Percentiles rank a stretch among this genome's conserved stretches.
Conservation (phyloP, 2,888 invertebrate genomes). For the Agrotis clavis region DNA sequence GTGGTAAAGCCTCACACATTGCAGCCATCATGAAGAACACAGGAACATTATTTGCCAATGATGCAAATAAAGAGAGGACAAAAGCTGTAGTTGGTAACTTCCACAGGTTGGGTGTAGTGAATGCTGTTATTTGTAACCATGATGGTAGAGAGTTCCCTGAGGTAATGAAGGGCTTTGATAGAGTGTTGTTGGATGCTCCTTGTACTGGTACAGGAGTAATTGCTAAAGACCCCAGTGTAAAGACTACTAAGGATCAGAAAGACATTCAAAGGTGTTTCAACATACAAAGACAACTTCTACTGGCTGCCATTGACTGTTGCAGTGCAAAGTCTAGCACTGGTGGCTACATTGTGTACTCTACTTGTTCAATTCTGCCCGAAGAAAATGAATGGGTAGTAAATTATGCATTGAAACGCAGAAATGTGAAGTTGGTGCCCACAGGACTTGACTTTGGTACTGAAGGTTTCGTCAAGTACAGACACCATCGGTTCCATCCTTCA, state of each 20-base stretch:
- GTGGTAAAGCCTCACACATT: conserved; percentile 99
- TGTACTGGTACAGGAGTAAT: conserved; percentile 99
- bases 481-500: conserved; percentile 97
- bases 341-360: conserved; percentile 99
- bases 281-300: conserved; percentile 97
- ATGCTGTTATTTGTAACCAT: conserved; percentile 96
- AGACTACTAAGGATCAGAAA: conserved; percentile 96
- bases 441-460: conserved; percentile 98
- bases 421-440: conserved; percentile 98
- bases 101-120: conserved; percentile 98
- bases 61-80: conserved; percentile 96
- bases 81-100: conserved; percentile 99
- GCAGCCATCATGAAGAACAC: conserved; percentile 99
- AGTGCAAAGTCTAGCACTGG: conserved; percentile 98
- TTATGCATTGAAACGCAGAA: conserved; percentile 97
- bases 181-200: conserved; percentile 99
- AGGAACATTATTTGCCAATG: conserved; percentile 98
- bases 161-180: conserved; percentile 97
- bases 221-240: conserved; percentile 99
- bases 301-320: conserved; percentile 99
- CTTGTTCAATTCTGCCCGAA: conserved; percentile 99
- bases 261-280: conserved; percentile 98
- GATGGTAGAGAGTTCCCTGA: conserved; percentile 97
- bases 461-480: conserved; percentile 97
- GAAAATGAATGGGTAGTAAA: conserved; percentile 99